Base-by-base conservation (phyloP, 2,888 invertebrate genomes). In the Arrhopalites spinosus region DNA sequence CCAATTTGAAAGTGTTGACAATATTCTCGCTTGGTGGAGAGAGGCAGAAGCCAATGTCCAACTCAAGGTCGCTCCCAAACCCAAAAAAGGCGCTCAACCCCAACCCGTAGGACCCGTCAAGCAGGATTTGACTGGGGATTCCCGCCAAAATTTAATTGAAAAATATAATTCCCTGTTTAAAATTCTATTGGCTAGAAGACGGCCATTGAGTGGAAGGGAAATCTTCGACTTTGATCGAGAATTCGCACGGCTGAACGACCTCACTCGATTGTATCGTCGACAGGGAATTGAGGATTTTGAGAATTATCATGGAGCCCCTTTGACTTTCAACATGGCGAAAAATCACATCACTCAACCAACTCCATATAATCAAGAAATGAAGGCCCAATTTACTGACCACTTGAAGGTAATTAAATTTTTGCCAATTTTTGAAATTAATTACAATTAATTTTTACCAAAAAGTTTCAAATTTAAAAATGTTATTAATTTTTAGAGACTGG, bases 191-290 rank as follows among this genome's bases (percentile, higher is more conserved):
- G 11, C 17, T 1, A 27, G 70, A 8, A 47, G 53, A 67, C 74
- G 74, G 20, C 80, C 80, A 7, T 67, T 80, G 29, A 79, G 78
- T 36, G 30, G 61, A n/a, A 74, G 72, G 43, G 80, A 80, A 74
- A 53, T 77, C 0, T 7, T 25, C 0, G 79, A 79, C 70, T 80
- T 80, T 64, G 77, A 77, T 1, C 66, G 61, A 43, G 80, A 80
- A 61, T 71, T 80, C 3, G 75, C 75, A 17, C 47, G 77, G 5
- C 20, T 78, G 20, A 70, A 72, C 13, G 76, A 74, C 25, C 73
- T 74, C 8, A n/a, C 67, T 11, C 59, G 56, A 1, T 15, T 70
- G 20, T 47, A 20, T 23, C 70, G 27, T n/a, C 70, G 70, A 1
- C 29, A 56, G 13, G 56, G 70, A n/a, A 23, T 70, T 5, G 7